Base-by-base conservation (phyloP, 64 coral and sea anemone genomes). In the Montipora cactus region DNA sequence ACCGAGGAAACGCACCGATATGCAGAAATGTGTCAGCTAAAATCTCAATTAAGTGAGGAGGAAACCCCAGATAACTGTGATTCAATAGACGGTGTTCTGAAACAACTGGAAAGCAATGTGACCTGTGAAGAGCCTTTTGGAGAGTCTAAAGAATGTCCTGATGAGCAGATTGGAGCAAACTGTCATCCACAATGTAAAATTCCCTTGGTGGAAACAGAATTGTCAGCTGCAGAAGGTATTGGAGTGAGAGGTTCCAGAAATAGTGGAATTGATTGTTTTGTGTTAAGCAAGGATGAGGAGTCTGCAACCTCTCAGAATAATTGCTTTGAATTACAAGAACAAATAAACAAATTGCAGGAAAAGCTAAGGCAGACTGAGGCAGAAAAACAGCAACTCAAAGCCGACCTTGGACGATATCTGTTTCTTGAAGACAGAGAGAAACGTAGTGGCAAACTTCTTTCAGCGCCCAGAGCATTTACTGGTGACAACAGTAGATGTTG, bases 381-480 rank as follows among this genome's bases (percentile, higher is more conserved):
- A 6, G 81, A 84, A 28, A 84, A 67, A 67, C 58, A 67, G 14
- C 14, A 67, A 1, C 58, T 84, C 67, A 11, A 84, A 84, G 22
- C 22, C 3, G 81, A 68, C 4, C 14, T 84, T 7, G 81, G 81
- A 18, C 68, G 22, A 84, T 46, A 14, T 47, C 37, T 21, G 19
- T 82, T 82, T 25, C 79, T 82, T 8, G 52, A 61, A 5, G 57
- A 62, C 16, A 82, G 62, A 64, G 20, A 28, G 22, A 82, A 28
- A 21, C 79, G 57, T 23, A 22, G 21, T 18, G 79, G 51, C 51
- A 53, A 53, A 53, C 51, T 53, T 53, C 51, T 7, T 53, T 53
- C 51, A 53, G 5, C 9, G 1, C 9, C 51, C 51, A 53, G 51
- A 53, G 1, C 51, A 53, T 53, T 9, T 53, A 9, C 5, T 9